phyloP scores from a whole-genome alignment of 2,888 invertebrate species.

The Balanococcus diminutus region DNA sequence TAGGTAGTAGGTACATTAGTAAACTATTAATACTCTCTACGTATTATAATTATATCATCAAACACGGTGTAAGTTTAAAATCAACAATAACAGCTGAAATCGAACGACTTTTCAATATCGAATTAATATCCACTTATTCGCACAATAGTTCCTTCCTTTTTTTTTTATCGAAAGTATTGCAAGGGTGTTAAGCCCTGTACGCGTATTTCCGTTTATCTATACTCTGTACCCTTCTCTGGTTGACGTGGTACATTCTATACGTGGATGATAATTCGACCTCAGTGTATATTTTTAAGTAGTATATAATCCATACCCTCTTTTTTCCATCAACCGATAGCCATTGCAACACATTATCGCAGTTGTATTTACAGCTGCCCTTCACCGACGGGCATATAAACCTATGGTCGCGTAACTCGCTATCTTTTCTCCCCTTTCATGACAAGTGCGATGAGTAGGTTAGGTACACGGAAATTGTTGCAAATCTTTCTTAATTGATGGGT shows the following conservation, averaged over 20 bases:
- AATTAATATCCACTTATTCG: constrained; percentile 54
- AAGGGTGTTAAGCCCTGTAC: constrained; percentile 30
- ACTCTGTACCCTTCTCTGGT: constrained; percentile 6
- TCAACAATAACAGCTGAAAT: constrained; percentile 53
- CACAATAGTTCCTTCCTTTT: constrained; percentile 40
- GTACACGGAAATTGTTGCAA: constrained; percentile 28
- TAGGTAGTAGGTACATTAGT: too few species aligned
- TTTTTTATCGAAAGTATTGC: constrained; percentile 32
- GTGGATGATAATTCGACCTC: constrained; percentile 48
- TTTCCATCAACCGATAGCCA: constrained; percentile 7
- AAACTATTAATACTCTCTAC: background rate
- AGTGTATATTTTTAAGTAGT: constrained; percentile 45
- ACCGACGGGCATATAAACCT: constrained; percentile 17
- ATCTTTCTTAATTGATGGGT: constrained; percentile 13
- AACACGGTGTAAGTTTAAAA: constrained; percentile 42
- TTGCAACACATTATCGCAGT: constrained; percentile 23
- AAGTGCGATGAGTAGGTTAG: constrained; percentile 24
- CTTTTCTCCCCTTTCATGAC: background rate
- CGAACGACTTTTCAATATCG: constrained; percentile 50
- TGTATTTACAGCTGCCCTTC: constrained; percentile 35
- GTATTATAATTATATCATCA: constrained; percentile 28
- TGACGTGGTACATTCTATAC: constrained; percentile 5
- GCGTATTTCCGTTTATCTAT: constrained; percentile 32
- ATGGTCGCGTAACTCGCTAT: background rate
- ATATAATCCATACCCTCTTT: constrained; percentile 41